phyloP scores from a whole-genome alignment of 2,888 invertebrate genomes.

The Euplexia lucipara region DNA sequence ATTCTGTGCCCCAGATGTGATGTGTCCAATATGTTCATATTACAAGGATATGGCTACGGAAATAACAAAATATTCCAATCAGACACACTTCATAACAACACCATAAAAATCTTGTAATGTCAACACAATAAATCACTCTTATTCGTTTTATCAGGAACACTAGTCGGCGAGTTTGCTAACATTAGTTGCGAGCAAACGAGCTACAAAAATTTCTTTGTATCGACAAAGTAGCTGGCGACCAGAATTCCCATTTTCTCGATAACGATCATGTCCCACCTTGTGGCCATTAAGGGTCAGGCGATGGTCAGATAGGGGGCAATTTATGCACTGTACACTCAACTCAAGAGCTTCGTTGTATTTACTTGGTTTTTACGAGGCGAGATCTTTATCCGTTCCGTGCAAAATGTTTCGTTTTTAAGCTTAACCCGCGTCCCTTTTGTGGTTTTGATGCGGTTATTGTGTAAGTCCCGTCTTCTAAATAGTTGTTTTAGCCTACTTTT shows the following conservation, averaged over 20 bases:
- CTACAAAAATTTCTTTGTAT: slow-evolving; percentile 84
- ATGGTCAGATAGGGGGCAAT: slow-evolving; percentile 87
- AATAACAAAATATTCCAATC: slow-evolving; percentile 47
- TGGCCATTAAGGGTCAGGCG: slow-evolving; percentile 88
- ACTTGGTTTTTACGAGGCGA: slow-evolving; percentile 81
- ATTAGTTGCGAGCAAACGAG: slow-evolving; percentile 78
- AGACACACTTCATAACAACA: slow-evolving; percentile 45
- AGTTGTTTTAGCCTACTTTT: slow-evolving; percentile 42
- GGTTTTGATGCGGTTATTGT: slow-evolving; percentile 62
- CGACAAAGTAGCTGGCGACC: slow-evolving; percentile 82
- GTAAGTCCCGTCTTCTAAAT: slow-evolving; percentile 49
- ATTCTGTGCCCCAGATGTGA: slow-evolving; percentile 1
- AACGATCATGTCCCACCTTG: slow-evolving; percentile 88
- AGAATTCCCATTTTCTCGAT: slow-evolving; percentile 86
- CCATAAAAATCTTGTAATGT: slow-evolving; percentile 59
- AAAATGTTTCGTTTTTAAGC: slow-evolving; percentile 75
- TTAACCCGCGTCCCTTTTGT: slow-evolving; percentile 57
- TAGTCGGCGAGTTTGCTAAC: slow-evolving; percentile 69
- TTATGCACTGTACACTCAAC: slow-evolving; percentile 88
- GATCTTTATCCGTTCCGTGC: slow-evolving; percentile 81
- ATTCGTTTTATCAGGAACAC: slow-evolving; percentile 62
- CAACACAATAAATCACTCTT: slow-evolving; percentile 69
- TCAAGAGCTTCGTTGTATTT: slow-evolving; percentile 82
- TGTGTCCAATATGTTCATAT: slow-evolving; percentile 6
- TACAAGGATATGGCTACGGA: slow-evolving; percentile 8